Base-by-base conservation (phyloP, 2,113 vertebrate genomes). In the Euleptes europaea region DNA sequence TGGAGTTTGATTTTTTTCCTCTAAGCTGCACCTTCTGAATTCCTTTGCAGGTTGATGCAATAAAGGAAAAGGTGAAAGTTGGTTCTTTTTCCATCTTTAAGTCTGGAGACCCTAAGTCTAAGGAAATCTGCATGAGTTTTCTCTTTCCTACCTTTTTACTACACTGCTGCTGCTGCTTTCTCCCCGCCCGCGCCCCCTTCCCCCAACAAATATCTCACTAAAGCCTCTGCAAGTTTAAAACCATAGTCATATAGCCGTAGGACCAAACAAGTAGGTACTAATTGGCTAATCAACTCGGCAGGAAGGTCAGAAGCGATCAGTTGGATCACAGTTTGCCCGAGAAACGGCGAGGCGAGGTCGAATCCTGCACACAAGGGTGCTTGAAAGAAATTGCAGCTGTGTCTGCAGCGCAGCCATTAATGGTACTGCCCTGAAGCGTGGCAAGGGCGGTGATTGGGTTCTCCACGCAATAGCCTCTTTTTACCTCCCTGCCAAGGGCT, bases 21-120 rank as follows among this genome's bases (percentile, higher is more conserved):
- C 94, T 97, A 97, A 98, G 97, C 97, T 97, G 97, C 98, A 96
- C 96, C 97, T 98, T 99, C 98, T 98, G 98, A 99, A 98, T 99
- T 99, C 97, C 98, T 98, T 98, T 99, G 94, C 98, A 99, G 98
- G 97, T 99, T 97, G 98, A 99, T 98, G 97, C 97, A 93, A 96
- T 99, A 97, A 97, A 97, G 95, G 97, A 98, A 95, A 97, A 98
- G 98, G 98, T 99, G 98, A 99, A 97, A 98, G 97, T 98, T 97
- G 97, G 98, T 97, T 98, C 97, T 97, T 98, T 97, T 97, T 11
- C 96, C 96, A 96, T 97, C 97, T 98, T 98, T 98, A 99, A 98
- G 98, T 98, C 96, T 98, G 97, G 97, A 98, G 97, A 97, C 97
- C 19, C 97, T 98, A 97, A 98, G 96, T 96, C 97, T 98, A 97